phyloP scores from a whole-genome alignment of 92 coral and sea anemone genomes.

The Blastomussa wellsi region DNA sequence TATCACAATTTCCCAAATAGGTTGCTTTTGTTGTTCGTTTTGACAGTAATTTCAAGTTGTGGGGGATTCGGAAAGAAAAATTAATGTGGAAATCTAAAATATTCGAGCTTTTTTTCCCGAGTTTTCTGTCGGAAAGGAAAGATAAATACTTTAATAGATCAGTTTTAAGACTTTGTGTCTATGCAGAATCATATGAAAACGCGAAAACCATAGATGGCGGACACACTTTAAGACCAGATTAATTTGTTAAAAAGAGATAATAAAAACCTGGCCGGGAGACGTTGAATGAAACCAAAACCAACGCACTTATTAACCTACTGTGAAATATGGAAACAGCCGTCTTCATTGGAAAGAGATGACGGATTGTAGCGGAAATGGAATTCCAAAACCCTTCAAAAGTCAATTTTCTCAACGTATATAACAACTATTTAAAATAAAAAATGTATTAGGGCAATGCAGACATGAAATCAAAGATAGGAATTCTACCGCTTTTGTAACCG shows the following conservation, averaged over 20 bases:
- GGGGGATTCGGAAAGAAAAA: neutral
- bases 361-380: neutral
- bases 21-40: neutral
- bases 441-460: neutral
- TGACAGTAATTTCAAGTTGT: neutral
- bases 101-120: neutral
- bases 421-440: neutral
- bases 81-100: neutral
- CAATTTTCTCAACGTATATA: neutral
- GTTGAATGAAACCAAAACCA: neutral
- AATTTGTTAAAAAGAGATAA: neutral
- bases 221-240: neutral
- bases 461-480: neutral
- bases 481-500: neutral
- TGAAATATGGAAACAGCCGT: neutral
- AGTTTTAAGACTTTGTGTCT: neutral
- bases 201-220: neutral
- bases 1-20: neutral
- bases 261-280: neutral
- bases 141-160: neutral
- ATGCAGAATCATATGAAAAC: neutral
- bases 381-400: neutral
- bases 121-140: neutral
- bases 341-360: neutral
- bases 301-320: neutral